Conservation (phyloP, 2,888 invertebrate genomes). For the Mantis religiosa region DNA sequence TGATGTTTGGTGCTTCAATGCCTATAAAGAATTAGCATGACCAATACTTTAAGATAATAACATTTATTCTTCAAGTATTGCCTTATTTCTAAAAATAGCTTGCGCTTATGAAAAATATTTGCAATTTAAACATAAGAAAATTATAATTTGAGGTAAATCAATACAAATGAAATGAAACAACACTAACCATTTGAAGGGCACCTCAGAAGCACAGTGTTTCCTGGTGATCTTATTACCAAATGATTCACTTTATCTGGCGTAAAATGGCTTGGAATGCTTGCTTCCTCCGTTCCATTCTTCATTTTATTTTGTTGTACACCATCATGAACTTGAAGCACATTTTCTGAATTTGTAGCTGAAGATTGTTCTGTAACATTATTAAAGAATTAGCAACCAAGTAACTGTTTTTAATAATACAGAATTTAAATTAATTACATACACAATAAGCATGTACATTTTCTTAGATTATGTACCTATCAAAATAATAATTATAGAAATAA, state of each 20-base stretch:
- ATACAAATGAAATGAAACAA: background rate
- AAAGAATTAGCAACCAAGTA: too few species aligned
- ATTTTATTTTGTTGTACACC: conserved; percentile 31
- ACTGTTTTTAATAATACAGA: too few species aligned
- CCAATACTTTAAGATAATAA: background rate
- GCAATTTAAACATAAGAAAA: background rate
- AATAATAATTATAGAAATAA: background rate
- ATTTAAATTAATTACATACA: background rate
- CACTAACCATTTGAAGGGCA: conserved; percentile 62
- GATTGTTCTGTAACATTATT: background rate
- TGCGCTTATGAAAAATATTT: background rate
- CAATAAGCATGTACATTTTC: background rate
- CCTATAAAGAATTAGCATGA: conserved; percentile 31
- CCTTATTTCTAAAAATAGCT: background rate
- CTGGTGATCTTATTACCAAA: conserved; percentile 66
- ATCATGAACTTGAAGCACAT: background rate
- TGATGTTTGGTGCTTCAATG: conserved; percentile 39
- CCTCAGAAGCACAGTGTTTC: conserved; percentile 65
- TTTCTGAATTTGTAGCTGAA: background rate
- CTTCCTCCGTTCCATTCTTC: conserved; percentile 47
- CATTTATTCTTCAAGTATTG: background rate
- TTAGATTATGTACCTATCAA: background rate
- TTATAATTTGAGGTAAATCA: background rate
- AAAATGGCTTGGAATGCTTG: conserved; percentile 46
- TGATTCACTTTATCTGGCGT: conserved; percentile 48